Evolutionary conservation across 2,888 invertebrate species (phyloP).

Genomic region (Clepsis dumicolana): DNA sequence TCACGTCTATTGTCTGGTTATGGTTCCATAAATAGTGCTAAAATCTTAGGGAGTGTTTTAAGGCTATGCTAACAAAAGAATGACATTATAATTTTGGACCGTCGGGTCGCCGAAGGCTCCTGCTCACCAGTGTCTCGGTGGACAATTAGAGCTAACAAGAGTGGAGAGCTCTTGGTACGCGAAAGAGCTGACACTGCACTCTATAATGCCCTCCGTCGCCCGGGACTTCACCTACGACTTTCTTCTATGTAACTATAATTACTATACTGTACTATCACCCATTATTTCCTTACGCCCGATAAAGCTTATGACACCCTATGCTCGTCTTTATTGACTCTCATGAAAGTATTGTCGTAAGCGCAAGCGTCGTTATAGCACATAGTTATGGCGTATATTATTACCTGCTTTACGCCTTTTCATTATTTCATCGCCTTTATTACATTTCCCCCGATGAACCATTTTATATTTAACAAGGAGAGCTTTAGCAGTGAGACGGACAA

Average conservation of each 20-base stretch:
- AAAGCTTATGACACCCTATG: conserved; percentile 36
- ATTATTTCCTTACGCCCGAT: conserved; percentile 47
- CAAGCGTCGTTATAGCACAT: conserved; percentile 47
- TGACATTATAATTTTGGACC: conserved; percentile 52
- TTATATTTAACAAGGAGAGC: conserved; percentile 39
- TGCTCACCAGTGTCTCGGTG: conserved; percentile 48
- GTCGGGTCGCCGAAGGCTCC: conserved; percentile 52
- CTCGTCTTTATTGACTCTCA: conserved; percentile 58
- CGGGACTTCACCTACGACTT: conserved; percentile 57
- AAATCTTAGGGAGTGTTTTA: conserved; percentile 63
- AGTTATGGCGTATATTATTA: conserved; percentile 49
- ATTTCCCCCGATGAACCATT: conserved; percentile 39
- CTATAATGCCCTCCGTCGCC: conserved; percentile 61
- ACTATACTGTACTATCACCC: too few species aligned
- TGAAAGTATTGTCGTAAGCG: conserved; percentile 53
- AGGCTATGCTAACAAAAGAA: conserved; percentile 55
- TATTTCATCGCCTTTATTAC: conserved; percentile 47
- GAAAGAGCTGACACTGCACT: conserved; percentile 60
- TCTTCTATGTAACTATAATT: conserved; percentile 56
- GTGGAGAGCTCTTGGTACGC: conserved; percentile 65
- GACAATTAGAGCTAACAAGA: conserved; percentile 71
- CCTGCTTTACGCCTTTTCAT: conserved; percentile 48
- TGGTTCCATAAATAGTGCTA: conserved; percentile 71
- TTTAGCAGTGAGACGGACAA: conserved; percentile 14
- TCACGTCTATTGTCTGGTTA: conserved; percentile 70